Evolutionary conservation across 2,888 invertebrate species (phyloP), one percentile per base, ranked within the genome.

Genomic region (Melanchra persicariae): DNA sequence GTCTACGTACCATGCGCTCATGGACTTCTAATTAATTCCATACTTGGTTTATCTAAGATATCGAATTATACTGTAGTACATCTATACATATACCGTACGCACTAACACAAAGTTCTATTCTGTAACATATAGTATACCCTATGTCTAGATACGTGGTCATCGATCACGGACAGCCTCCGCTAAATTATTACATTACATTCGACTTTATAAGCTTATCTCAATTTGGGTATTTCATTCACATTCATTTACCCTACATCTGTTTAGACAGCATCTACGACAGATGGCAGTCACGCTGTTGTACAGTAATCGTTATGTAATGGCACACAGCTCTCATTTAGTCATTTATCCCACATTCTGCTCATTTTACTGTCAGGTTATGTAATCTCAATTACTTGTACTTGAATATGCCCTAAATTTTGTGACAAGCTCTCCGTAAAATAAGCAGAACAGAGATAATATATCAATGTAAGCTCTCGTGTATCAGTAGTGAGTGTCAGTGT

Each of bases 161-260:
- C 79, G 30, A 59, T 81, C 73, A 71, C 84, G 66, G 26, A 69
- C 52, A 58, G 67, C 73, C 81, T 71, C 52, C 59, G 37, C 70
- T 66, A 81, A 62, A 70, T 52, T 52, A 58, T 73, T 72, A 76
- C 70, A 70, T 62, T 69, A 72, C 74, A 60, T 64, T 72, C 69
- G 52, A 84, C 54, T 73, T 78, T 51, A 51, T 26, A 58, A 75
- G 60, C 61, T 69, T 82, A 82, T 66, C 65, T 76, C 52, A 65
- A 75, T 78, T 77, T 73, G 68, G 74, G 57, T 82, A 76, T 77
- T 77, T 61, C 64, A 71, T 76, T 77, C 70, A 70, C 71, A 70
- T 75, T 63, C 65, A 63, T 74, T 59, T 69, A 67, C 30, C 45
- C 49, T 75, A 68, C 26, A 37, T 61, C 43, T 61, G 58, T 66